phyloP scores from a whole-genome alignment of 2,113 vertebrate species.

The Daboia siamensis region DNA sequence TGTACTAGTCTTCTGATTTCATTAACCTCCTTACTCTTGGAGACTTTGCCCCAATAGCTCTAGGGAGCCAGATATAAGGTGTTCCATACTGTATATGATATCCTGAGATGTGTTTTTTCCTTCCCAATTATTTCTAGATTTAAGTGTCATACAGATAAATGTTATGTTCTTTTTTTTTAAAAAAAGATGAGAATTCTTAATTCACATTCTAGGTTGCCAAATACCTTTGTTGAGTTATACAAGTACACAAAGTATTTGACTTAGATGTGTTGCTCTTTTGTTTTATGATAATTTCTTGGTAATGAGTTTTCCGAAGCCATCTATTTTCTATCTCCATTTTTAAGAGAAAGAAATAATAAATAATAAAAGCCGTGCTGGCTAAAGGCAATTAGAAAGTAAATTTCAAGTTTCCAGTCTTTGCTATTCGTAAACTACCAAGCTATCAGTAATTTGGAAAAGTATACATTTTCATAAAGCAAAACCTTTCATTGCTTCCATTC shows the following conservation, averaged over 20 bases:
- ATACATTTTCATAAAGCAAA: not conserved
- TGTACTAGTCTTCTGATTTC: not conserved
- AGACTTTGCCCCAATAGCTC: not conserved
- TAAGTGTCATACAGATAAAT: not conserved
- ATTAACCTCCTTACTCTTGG: not conserved
- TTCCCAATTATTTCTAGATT: not conserved
- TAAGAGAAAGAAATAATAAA: not conserved
- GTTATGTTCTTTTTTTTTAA: not conserved
- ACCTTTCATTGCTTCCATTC: not conserved
- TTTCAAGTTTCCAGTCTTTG: not conserved
- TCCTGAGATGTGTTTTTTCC: not conserved
- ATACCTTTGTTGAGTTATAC: not conserved
- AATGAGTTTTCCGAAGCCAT: not conserved
- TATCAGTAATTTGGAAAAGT: not conserved
- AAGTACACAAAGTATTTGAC: not conserved
- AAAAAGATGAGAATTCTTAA: not conserved
- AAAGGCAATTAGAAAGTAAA: not conserved
- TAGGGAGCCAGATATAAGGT: not conserved
- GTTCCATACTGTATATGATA: not conserved
- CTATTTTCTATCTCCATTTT: not conserved
- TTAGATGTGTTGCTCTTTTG: not conserved
- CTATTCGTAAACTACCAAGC: not conserved
- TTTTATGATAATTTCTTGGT: not conserved
- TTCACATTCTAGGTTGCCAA: not conserved
- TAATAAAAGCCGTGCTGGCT: not conserved